Conservation (phyloP, 2,888 invertebrate genomes). For the Pediacus dermestoides region DNA sequence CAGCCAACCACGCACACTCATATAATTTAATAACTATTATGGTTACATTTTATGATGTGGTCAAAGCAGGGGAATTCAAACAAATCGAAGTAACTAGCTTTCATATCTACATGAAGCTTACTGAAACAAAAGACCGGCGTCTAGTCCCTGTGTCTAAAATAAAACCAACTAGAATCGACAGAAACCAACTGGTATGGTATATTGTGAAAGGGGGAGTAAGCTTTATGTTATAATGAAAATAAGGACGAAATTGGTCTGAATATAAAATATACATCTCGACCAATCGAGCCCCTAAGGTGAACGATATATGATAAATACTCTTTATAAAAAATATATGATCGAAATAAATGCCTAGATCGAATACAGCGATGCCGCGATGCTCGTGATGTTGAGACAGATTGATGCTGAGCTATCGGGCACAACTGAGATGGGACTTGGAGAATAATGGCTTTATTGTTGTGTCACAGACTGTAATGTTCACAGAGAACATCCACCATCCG, state of each 20-base stretch:
- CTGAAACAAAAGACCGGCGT: slow-evolving; percentile 29
- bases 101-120: slow-evolving; percentile 22
- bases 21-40: no score
- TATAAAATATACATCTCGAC: slow-evolving; percentile 9
- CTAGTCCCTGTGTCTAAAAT: slow-evolving; percentile 27
- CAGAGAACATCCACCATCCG: slow-evolving; percentile 9
- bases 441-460: slow-evolving; percentile 40
- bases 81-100: no score
- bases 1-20: no score
- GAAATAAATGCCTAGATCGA: slow-evolving; percentile 43
- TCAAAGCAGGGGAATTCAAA: no score
- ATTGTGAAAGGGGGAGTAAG: not conserved
- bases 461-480: slow-evolving; percentile 30
- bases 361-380: slow-evolving; percentile 31
- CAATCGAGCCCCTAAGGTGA: slow-evolving; percentile 32
- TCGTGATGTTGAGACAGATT: slow-evolving; percentile 35
- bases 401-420: slow-evolving; percentile 19
- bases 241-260: slow-evolving; percentile 10
- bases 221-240: not conserved
- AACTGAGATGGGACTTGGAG: slow-evolving; percentile 27
- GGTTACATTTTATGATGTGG: no score
- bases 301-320: slow-evolving; percentile 44
- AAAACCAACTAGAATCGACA: slow-evolving; percentile 30
- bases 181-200: slow-evolving; percentile 20
- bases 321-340: slow-evolving; percentile 42